Evolutionary conservation across 2,797 vertebrate species (phyloP).

Genomic region (Enteromius treurensis): DNA sequence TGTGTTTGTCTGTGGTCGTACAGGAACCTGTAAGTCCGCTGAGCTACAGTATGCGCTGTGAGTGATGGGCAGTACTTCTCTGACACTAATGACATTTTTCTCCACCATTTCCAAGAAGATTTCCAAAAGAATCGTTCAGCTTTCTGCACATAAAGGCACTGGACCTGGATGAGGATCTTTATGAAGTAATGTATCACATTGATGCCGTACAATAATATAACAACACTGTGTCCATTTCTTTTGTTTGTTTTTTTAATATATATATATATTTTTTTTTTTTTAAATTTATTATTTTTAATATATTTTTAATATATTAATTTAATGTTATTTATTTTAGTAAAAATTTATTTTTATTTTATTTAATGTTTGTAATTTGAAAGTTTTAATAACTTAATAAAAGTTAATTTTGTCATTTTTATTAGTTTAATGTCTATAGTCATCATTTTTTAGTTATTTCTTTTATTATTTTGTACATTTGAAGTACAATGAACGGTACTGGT

Average conservation of each 20-base stretch:
- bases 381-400: neutral
- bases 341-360: too few relatives aligned
- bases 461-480: neutral
- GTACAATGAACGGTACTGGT: too few relatives aligned
- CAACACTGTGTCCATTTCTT: neutral
- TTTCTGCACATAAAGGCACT: conserved; percentile 68
- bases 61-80: neutral
- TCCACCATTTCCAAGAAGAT: conserved; percentile 53
- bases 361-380: too few relatives aligned
- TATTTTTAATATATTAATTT: too few relatives aligned
- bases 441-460: neutral
- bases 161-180: conserved; percentile 63
- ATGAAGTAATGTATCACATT: conserved; percentile 62
- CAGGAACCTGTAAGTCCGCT: conserved; percentile 62
- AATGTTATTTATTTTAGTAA: too few relatives aligned
- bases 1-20: conserved; percentile 61
- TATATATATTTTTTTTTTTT: too few relatives aligned
- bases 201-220: neutral
- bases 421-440: too few relatives aligned
- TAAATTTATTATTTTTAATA: too few relatives aligned
- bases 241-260: neutral
- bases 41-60: neutral
- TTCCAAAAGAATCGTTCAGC: conserved; percentile 51
- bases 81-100: neutral
- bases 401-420: too few relatives aligned